Evolutionary conservation across 2,888 invertebrate species (phyloP).

Genomic region (Agrochola litura): DNA sequence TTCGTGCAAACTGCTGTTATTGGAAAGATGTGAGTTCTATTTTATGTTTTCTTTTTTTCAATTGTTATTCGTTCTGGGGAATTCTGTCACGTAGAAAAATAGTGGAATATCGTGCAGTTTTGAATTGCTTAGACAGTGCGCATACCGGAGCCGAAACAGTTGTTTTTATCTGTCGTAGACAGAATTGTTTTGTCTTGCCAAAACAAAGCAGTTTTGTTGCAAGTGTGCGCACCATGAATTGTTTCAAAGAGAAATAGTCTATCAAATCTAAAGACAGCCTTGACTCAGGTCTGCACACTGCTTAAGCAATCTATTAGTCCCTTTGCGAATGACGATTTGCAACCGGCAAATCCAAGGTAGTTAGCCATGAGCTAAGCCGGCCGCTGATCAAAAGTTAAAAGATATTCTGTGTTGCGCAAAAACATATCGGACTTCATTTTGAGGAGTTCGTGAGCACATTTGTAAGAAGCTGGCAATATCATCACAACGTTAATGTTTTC

Average conservation of each 20-base stretch:
- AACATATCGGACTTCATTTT: no score
- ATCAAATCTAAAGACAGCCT: not conserved
- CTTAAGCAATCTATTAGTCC: not conserved
- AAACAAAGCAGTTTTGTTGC: not conserved
- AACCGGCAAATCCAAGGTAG: not conserved
- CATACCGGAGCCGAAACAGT: not conserved
- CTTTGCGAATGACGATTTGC: not conserved
- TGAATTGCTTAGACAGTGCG: not conserved
- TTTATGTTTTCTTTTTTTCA: not conserved
- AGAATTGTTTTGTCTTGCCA: not conserved
- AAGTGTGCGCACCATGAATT: not conserved
- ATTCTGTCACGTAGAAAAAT: constrained; percentile 30
- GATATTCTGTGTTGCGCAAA: not conserved
- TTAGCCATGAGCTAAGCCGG: no score
- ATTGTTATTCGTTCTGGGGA: not conserved
- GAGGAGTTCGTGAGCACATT: not conserved
- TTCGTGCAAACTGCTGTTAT: constrained; percentile 27
- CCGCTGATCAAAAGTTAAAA: not conserved
- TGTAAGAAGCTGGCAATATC: not conserved
- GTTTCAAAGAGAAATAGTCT: not conserved
- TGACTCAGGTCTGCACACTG: not conserved
- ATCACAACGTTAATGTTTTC: no score
- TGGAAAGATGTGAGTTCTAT: constrained; percentile 13
- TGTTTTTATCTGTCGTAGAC: not conserved
- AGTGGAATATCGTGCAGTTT: constrained; percentile 9